Base-by-base conservation (phyloP, 2,113 vertebrate species). In the Burhinus oedicnemus region DNA sequence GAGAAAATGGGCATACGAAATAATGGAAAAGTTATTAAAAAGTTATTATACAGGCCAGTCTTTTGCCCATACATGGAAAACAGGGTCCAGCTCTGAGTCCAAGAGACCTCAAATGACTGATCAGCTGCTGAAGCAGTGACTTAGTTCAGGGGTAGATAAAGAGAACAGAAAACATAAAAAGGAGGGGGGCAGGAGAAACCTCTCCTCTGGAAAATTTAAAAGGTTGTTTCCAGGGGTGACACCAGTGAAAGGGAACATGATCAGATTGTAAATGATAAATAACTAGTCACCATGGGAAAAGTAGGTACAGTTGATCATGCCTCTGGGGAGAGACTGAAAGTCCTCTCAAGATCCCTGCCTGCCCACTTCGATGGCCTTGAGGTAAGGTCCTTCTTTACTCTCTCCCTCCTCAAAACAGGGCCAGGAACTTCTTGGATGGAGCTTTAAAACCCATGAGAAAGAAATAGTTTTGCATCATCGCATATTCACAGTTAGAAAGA, bases 161-260 rank as follows among this genome's bases (percentile, higher is more conserved):
- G n/a, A 55, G 32, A 92, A 76, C 2, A 86, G 29, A 49, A 79
- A 61, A 76, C 2, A 26, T 8, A 26, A 81, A 55, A 87, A 57
- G 20, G 38, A 60, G 34, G 7, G 20, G 8, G 2, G 7, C 1
- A 2, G 2, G 5, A 16, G 15, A 23, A 27, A 40, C 6, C 3
- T 44, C 14, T 52, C 34, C 32, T 27, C 29, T 44, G 49, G 26
- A 76, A 72, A 62, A 79, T 26, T 9, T 17, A 38, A 34, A 83
- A 58, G 12, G 18, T 11, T 72, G 8, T 45, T 92, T 72, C 15
- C 58, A 79, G 27, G 20, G 18, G 25, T 76, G 68, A 45, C 19
- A 86, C 25, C 51, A 69, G 22, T 10, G 14, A 92, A 69, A 52
- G 11, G 44, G 11, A 77, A 62, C 6, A 13, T 2, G 30, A 69